A percentile compares a stretch with the other conserved stretches of the same genome.
These are phyloP conservation scores for Limonius californicus DNA, from an alignment of 1,140 invertebrate species.

Conservation along the genomic window DNA sequence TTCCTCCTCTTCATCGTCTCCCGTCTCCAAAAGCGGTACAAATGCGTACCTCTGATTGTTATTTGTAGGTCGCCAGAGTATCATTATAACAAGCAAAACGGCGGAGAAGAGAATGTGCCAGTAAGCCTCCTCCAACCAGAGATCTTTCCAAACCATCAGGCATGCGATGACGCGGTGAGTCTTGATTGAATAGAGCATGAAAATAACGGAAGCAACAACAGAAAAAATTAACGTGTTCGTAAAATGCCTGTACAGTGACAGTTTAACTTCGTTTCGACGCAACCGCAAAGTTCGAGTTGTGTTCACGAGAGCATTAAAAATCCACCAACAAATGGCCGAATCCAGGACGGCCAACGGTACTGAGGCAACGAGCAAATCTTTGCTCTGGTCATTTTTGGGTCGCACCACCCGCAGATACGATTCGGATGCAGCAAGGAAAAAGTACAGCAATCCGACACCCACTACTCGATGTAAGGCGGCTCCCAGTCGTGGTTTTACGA, in stretches of 20 bases:
- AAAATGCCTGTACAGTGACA: slow-evolving; percentile 88
- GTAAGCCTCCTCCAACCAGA: slow-evolving; percentile 91
- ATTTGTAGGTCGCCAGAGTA: slow-evolving; percentile 89
- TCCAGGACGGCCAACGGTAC: slow-evolving; percentile 71
- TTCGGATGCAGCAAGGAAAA: slow-evolving; percentile 77
- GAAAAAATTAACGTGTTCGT: slow-evolving; percentile 90
- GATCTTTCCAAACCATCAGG: slow-evolving; percentile 74
- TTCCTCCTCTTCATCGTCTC: slow-evolving; percentile 82
- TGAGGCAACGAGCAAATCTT: slow-evolving; percentile 66
- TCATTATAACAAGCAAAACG: slow-evolving; percentile 86
- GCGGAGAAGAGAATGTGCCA: slow-evolving; percentile 91
- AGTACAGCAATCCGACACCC: slow-evolving; percentile 76
- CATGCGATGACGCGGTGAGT: slow-evolving; percentile 46
- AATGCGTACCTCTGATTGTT: slow-evolving; percentile 96
- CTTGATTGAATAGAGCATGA: slow-evolving; percentile 89
- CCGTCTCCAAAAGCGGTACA: slow-evolving; percentile 83
- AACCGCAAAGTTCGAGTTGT: slow-evolving; percentile 84
- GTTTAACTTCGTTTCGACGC: slow-evolving; percentile 81
- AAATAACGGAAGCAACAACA: slow-evolving; percentile 81
- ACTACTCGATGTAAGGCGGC: slow-evolving; percentile 82
- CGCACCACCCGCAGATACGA: slow-evolving; percentile 72
- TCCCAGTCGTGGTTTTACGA: slow-evolving; percentile 88
- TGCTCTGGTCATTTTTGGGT: slow-evolving; percentile 61
- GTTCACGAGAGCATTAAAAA: slow-evolving; percentile 83
- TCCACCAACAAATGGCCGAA: slow-evolving; percentile 76